Evolutionary conservation across 2,113 vertebrate genomes (phyloP), one percentile per base, ranked within the genome.

Genomic region (Amphiprion ocellaris): DNA sequence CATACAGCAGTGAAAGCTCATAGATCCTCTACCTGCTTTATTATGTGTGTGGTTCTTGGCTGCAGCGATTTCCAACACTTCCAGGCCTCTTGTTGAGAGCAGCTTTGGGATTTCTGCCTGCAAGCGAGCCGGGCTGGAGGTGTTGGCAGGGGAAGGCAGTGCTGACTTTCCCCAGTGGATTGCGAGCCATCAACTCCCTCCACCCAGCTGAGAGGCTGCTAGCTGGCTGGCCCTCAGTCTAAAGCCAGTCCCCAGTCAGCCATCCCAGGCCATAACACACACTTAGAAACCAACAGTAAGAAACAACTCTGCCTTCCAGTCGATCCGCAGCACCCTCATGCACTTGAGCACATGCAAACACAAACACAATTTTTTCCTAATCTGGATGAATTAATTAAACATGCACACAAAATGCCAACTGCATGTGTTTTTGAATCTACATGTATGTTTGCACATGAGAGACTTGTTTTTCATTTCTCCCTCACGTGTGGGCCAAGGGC

Each of bases 121-220:
- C 56, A 39, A 79, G 69, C 54, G 15, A 55, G 75, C 69, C 77
- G 80, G 84, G 68, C 82, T 81, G 86, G 69, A 89, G 83, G 64
- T 75, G 84, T 86, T 91, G 91, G 92, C 89, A 85, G 46, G 28
- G 73, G 61, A 66, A 68, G 69, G 72, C 82, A 74, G 82, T 84
- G 85, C 84, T 82, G 79, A 89, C 72, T 81, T 73, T 69, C 83
- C 79, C 84, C 56, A 49, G 81, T 59, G 84, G 77, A 79, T 60
- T 74, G 71, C 63, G 84, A 87, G 87, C 89, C 88, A 82, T 89
- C 88, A 86, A 21, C 55, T 54, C 75, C 71, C 59, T 81, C 81
- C 83, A 74, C 82, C 77, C 55, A 33, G 72, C 86, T 53, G 74
- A 83, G 50, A 77, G 81, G 80, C 68, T 77, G 60, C 77, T 53